Evolutionary conservation across 2,113 vertebrate species (phyloP).

Genomic region (Raja brachyura): DNA sequence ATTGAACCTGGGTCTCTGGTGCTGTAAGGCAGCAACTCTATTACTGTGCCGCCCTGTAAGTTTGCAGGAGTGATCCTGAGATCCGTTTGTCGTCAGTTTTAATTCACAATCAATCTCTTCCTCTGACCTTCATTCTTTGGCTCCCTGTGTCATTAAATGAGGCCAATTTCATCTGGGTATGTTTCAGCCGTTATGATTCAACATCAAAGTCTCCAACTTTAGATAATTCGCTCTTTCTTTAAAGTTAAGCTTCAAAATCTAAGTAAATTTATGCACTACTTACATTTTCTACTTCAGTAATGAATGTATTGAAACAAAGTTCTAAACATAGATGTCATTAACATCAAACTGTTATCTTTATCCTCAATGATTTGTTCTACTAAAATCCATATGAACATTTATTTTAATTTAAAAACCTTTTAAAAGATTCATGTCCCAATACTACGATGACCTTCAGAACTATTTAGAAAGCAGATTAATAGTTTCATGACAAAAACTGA

Average conservation of each 20-base stretch:
- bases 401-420: conserved; percentile 3
- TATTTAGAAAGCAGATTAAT: background rate
- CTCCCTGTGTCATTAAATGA: too few species aligned
- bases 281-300: background rate
- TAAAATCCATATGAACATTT: conserved; percentile 20
- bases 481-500: background rate
- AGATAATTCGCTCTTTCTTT: too few species aligned
- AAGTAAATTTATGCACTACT: background rate
- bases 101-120: too few species aligned
- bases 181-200: too few species aligned
- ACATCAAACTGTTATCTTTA: background rate
- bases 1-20: too few species aligned
- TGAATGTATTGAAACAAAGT: background rate
- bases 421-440: conserved; percentile 24
- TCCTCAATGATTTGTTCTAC: background rate
- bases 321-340: background rate
- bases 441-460: conserved; percentile 30
- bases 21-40: too few species aligned
- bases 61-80: too few species aligned
- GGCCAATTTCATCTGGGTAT: too few species aligned
- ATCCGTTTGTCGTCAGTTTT: too few species aligned
- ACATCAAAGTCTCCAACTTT: too few species aligned
- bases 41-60: too few species aligned
- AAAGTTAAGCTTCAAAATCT: background rate
- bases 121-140: too few species aligned